These are phyloP conservation scores for Ormyrus pomaceus DNA, from an alignment of 2,888 invertebrate species.

Conservation along the genomic window DNA sequence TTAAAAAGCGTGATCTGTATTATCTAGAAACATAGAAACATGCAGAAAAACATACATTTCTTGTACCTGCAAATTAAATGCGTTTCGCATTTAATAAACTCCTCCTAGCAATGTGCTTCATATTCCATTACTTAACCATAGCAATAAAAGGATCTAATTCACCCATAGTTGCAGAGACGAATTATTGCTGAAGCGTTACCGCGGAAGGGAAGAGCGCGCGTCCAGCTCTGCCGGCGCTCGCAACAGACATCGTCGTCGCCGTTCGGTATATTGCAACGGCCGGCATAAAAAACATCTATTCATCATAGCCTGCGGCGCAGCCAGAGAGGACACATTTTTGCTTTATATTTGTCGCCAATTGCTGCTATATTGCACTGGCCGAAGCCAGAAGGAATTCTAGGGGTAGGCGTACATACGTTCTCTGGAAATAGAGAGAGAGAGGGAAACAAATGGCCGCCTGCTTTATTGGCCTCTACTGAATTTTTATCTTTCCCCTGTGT, in stretches of 20 bases:
- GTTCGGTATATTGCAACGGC: conserved; percentile 38
- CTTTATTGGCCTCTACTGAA: conserved; percentile 70
- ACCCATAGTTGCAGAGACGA: conserved; percentile 22
- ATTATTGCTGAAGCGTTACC: conserved; percentile 33
- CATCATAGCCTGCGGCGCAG: conserved; percentile 47
- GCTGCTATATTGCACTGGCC: conserved; percentile 51
- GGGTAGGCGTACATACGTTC: conserved; percentile 3
- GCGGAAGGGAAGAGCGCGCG: background rate
- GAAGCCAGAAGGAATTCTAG: conserved; percentile 34
- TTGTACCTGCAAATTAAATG: background rate
- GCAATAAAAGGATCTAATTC: conserved; percentile 39
- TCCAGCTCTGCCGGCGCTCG: background rate
- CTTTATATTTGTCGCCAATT: conserved; percentile 49
- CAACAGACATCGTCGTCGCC: background rate
- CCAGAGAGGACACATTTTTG: conserved; percentile 26
- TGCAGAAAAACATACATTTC: background rate
- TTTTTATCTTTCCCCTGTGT: conserved; percentile 71
- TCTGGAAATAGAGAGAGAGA: conserved; percentile 18
- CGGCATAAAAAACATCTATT: conserved; percentile 56
- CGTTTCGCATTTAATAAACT: conserved; percentile 13
- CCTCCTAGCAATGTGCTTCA: background rate
- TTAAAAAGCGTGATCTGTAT: too few species aligned
- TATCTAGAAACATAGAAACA: too few species aligned
- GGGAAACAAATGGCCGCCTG: conserved; percentile 46
- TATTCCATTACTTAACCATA: conserved; percentile 17